phyloP scores from a whole-genome alignment of 2,888 invertebrate species.

The Adineta ricciae region DNA sequence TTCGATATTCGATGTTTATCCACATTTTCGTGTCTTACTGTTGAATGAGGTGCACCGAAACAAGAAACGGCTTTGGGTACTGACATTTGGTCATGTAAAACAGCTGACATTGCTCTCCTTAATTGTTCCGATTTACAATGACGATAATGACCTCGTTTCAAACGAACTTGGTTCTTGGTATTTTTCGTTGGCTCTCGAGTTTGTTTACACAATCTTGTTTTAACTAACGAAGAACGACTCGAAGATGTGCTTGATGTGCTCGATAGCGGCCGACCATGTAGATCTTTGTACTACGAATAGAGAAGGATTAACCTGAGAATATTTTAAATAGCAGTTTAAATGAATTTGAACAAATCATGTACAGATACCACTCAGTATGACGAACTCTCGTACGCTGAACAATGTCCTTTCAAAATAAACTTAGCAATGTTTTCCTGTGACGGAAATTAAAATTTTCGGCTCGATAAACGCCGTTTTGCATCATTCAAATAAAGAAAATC shows the following conservation, averaged over 20 bases:
- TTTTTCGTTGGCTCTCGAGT: too few species aligned
- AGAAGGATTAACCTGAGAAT: too few species aligned
- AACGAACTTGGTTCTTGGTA: constrained; percentile 58
- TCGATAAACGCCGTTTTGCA: too few species aligned
- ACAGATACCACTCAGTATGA: too few species aligned
- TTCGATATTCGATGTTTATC: too few species aligned
- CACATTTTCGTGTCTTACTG: constrained; percentile 45
- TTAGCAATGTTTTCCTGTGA: background rate
- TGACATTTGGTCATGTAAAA: constrained; percentile 95
- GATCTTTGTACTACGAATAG: background rate
- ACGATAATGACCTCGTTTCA: constrained; percentile 84
- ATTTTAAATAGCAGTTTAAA: too few species aligned
- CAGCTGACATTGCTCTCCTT: constrained; percentile 89
- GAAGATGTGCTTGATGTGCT: background rate
- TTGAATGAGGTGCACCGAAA: constrained; percentile 96
- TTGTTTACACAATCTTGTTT: too few species aligned
- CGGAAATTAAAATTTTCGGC: background rate
- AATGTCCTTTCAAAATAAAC: too few species aligned
- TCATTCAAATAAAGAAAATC: too few species aligned
- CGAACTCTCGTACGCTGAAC: too few species aligned
- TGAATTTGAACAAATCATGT: too few species aligned
- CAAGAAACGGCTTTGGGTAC: constrained; percentile 91
- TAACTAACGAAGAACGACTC: background rate
- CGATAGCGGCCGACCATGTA: background rate
- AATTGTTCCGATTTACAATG: constrained; percentile 92